Base-by-base conservation (phyloP, 2,888 invertebrate species). In the Augiades crinisus region DNA sequence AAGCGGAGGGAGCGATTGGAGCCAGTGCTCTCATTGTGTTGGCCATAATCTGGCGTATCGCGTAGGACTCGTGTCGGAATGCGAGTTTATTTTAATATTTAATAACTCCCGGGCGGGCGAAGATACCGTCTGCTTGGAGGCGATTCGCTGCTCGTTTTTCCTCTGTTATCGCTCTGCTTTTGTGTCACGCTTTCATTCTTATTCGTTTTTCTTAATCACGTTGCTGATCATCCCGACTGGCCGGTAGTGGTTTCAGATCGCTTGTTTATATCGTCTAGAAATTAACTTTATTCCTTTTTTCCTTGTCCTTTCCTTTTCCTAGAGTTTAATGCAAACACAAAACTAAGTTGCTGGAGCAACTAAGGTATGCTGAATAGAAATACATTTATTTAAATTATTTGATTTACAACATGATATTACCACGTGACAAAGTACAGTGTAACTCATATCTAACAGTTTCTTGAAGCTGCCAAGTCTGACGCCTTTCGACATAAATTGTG, bases 1-100 rank as follows among this genome's bases (percentile, higher is more conserved):
- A 86, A 86, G 80, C 69, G 75, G 66, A 71, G 72, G 76, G 77
- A 75, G 73, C 80, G 80, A 82, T 82, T 74, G 76, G 67, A 71
- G 75, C 67, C 72, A 63, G 72, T 76, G 78, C 75, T 81, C 81
- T 87, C 82, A 88, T 89, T 89, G 87, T 89, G 84, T 78, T 81
- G 72, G 72, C 71, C 65, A 75, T 81, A 85, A 86, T 88, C 86
- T 85, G 77, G 77, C 76, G 79, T 85, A 88, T 88, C 87, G 81
- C 82, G 76, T 74, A 77, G 77, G 78, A 84, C 82, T 85, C 83
- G 85, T 82, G 83, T 79, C 75, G 85, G 86, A 84, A 87, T 87
- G 86, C 85, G 75, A 83, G 86, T 83, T 86, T 87, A 87, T 88
- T 88, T 88, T 89, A 87, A 89, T 88, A 88, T 89, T 89, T 89